These are phyloP conservation scores for Dryocosmus kuriphilus DNA, from an alignment of 2,888 invertebrate species.

Conservation along the genomic window DNA sequence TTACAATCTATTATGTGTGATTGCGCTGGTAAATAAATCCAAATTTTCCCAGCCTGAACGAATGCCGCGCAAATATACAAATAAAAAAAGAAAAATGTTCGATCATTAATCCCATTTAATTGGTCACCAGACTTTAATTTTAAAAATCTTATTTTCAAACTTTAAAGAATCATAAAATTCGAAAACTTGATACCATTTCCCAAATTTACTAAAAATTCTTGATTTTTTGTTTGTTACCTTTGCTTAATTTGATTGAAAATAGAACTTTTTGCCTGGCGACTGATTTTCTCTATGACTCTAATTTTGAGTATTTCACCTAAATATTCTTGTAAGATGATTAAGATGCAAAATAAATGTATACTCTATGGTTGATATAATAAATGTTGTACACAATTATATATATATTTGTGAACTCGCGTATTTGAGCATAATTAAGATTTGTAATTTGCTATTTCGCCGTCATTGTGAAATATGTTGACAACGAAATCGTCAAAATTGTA, in stretches of 20 bases:
- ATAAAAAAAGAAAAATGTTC: not conserved
- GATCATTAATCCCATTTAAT: not conserved
- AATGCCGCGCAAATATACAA: constrained; percentile 5
- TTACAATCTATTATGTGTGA: not conserved
- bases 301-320: not conserved
- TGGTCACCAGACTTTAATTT: constrained; percentile 16
- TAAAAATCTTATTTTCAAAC: not conserved
- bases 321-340: constrained; percentile 21
- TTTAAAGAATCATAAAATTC: not conserved
- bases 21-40: not conserved
- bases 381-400: constrained; percentile 34
- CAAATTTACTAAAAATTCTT: not conserved
- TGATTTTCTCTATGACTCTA: not conserved
- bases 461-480: constrained; percentile 16
- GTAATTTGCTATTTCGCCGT: not conserved
- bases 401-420: constrained; percentile 30
- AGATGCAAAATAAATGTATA: constrained; percentile 28
- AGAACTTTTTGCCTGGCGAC: not conserved
- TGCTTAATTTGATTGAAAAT: no score
- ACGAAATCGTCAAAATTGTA: constrained; percentile 13
- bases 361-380: constrained; percentile 29
- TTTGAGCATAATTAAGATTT: constrained; percentile 13
- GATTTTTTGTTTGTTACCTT: no score
- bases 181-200: not conserved
- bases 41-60: not conserved